phyloP scores from a whole-genome alignment of 2,797 vertebrate genomes.

The Cheirogaleus major region DNA sequence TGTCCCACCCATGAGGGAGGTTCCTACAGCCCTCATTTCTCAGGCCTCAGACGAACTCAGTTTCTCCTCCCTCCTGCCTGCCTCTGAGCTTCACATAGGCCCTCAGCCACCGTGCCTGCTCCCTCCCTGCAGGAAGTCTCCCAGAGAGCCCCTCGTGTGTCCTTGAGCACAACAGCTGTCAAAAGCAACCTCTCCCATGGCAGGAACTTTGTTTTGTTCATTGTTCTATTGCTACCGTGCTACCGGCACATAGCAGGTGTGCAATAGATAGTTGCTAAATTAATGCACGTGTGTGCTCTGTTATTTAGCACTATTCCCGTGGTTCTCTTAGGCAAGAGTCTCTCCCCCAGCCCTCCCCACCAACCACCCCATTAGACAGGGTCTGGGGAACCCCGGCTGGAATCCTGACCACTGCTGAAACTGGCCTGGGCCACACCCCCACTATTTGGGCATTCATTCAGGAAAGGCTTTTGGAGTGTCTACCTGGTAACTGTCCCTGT shows the following conservation, averaged over 20 bases:
- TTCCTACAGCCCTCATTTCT: neutral
- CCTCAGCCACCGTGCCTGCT: neutral
- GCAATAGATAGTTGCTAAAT: neutral
- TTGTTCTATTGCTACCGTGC: neutral
- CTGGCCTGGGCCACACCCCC: accelerated
- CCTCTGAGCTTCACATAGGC: neutral
- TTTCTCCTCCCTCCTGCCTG: neutral
- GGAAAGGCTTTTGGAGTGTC: neutral
- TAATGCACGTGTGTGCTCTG: neutral
- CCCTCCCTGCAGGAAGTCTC: neutral
- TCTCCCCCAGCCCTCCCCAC: neutral
- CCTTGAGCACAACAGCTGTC: neutral
- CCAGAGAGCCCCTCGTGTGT: neutral
- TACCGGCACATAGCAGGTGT: neutral
- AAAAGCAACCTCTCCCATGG: neutral
- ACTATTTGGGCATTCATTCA: neutral
- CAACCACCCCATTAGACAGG: neutral
- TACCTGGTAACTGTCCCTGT: neutral
- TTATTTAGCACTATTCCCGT: neutral
- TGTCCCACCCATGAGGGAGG: neutral
- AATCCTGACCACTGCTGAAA: neutral
- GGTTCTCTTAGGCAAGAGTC: neutral
- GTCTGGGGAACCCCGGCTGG: neutral
- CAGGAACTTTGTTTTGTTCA: neutral
- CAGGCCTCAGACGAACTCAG: neutral